Base-by-base conservation (phyloP, 1,140 invertebrate species). In the Amyelois transitella region DNA sequence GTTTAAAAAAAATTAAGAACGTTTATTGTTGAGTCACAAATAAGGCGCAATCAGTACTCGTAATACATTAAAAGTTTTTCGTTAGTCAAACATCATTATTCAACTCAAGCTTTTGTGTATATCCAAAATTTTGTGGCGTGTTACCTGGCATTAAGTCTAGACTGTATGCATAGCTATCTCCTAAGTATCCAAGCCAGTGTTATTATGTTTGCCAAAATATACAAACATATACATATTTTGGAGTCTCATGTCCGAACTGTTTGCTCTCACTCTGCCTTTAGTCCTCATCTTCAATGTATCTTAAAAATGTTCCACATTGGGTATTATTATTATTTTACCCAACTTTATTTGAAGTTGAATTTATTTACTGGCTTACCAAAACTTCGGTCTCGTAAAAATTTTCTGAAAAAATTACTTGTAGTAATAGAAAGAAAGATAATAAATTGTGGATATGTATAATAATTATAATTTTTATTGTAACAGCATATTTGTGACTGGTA, bases 181-280 rank as follows among this genome's bases (percentile, higher is more conserved):
- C n/a, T n/a, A 12, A 21, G 45, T 8, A 48, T 21, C 45, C 45
- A 48, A 12, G 20, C 6, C 6, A 48, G 45, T n/a, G n/a, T 48
- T 48, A 48, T 48, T 48, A 21, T 21, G 45, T 48, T 48, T 48
- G 20, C 45, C 45, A 21, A 48, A 20, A 21, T 21, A 21, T 48
- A n/a, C 18, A 45, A n/a, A 10, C 12, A 28, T 28, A 8, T 12
- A 28, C 25, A 2, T 28, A 28, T 1, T 2, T 21, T 12, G 45
- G 20, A 17, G 19, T 21, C 45, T 14, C 20, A 6, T 21, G 45
- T 48, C 19, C 20, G 2, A 12, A 20, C 45, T 48, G 19, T 48
- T 21, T 47, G 18, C 44, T 6, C 28, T 32, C 12, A 5, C 4
- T 14, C 32, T n/a, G n/a, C n/a, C n/a, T n/a, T n/a, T n/a, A 14